phyloP scores from a whole-genome alignment of 2,113 vertebrate species.

The Trinectes maculatus region DNA sequence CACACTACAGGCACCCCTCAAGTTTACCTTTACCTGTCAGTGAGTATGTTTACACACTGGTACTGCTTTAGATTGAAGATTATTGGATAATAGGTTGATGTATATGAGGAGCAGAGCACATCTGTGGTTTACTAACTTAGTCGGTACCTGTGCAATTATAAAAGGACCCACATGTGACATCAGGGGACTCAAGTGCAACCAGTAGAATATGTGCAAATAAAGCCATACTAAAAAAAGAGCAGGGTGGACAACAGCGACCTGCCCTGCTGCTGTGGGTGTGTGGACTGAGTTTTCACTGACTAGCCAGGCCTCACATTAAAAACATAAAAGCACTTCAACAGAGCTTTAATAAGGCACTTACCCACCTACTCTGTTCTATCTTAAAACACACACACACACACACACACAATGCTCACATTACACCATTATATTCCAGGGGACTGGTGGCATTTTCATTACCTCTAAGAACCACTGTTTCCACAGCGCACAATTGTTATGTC shows the following conservation, averaged over 20 bases:
- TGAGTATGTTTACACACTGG: background rate
- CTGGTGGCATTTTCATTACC: conserved; percentile 44
- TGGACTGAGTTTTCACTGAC: background rate
- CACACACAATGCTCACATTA: conserved; percentile 3
- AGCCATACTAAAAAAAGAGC: background rate
- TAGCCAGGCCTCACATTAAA: conserved; percentile 18
- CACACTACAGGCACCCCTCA: background rate
- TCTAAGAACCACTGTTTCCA: conserved; percentile 6
- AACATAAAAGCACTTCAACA: conserved; percentile 15
- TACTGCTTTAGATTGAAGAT: background rate
- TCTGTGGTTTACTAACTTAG: background rate
- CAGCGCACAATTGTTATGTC: conserved; percentile 8
- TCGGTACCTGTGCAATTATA: conserved; percentile 1
- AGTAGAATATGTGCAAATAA: background rate
- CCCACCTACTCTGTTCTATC: background rate
- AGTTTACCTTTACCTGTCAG: background rate
- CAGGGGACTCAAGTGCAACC: background rate
- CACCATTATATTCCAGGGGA: conserved; percentile 30
- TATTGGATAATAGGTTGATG: too few species aligned
- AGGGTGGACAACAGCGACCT: background rate
- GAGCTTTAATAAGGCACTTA: conserved; percentile 35
- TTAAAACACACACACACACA: background rate
- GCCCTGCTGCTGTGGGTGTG: background rate
- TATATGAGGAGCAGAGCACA: too few species aligned
- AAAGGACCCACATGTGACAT: background rate